Base-by-base conservation (phyloP, 2,888 invertebrate species). In the Acheta domesticus region DNA sequence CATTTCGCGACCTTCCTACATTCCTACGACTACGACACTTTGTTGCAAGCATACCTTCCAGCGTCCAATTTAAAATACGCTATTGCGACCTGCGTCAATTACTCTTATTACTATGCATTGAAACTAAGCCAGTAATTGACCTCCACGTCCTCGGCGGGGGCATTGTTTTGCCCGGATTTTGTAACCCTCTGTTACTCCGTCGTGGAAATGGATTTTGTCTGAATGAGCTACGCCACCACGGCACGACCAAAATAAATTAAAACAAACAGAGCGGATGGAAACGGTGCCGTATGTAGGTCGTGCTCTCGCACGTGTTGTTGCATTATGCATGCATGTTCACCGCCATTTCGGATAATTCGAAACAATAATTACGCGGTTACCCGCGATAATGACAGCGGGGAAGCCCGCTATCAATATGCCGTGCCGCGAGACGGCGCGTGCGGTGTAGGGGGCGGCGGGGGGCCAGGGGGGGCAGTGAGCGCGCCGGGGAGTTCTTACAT, bases 311-410 rank as follows among this genome's bases (percentile, higher is more conserved):
- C 62, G 62, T 62, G 62, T 62, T 62, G 62, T 62, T 62, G 62
- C 62, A 62, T 62, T 62, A 62, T 62, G 62, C 62, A 62, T 62
- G 62, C 62, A 62, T 62, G 62, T 62, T 62, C 62, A 62, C 62
- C 62, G 62, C n/a, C 62, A 62, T 62, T 62, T 62, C 62, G 62
- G 62, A 62, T 62, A 62, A 62, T 62, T n/a, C n/a, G 62, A 62
- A 62, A 62, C 62, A n/a, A 62, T 62, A 62, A 62, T 62, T 62
- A 62, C 62, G 16, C 62, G 62, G 16, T 62, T 62, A 62, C 62
- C n/a, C 62, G 62, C 14, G 62, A 62, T 62, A 62, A 62, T 62
- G 62, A 62, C 62, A 62, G n/a, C 62, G 14, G 62, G 62, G n/a
- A n/a, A 62, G 14, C 16, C n/a, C 14, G 62, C 62, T 62, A 62